Evolutionary conservation across 2,888 invertebrate species (phyloP).

Genomic region (Anoncus sp.): DNA sequence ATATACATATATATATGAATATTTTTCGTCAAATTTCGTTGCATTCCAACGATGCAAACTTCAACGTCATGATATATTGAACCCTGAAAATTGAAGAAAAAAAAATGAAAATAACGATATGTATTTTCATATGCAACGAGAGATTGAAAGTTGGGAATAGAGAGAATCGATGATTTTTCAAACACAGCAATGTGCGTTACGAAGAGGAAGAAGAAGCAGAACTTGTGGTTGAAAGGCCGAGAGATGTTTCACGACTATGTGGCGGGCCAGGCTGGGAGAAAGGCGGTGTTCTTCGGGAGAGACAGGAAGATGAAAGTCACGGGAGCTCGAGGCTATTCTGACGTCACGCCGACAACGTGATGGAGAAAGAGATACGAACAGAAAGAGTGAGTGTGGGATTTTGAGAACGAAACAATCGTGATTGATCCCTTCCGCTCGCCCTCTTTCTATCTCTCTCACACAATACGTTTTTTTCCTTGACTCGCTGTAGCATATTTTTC

Average conservation of each 20-base stretch:
- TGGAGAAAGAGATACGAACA: slow-evolving; percentile 7
- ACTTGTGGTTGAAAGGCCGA: background rate
- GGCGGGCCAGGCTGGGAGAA: slow-evolving; percentile 35
- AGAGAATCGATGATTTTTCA: slow-evolving; percentile 4
- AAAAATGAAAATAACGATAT: too few species aligned
- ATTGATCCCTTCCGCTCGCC: slow-evolving; percentile 15
- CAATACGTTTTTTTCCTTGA: background rate
- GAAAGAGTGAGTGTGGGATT: slow-evolving; percentile 23
- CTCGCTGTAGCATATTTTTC: background rate
- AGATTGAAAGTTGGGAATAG: background rate
- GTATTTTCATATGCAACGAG: background rate
- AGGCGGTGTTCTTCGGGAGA: slow-evolving; percentile 22
- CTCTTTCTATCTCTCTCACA: background rate
- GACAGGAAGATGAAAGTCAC: slow-evolving; percentile 54
- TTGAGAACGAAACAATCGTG: slow-evolving; percentile 33
- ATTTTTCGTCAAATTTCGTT: too few species aligned
- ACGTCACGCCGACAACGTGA: slow-evolving; percentile 31
- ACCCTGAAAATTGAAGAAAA: too few species aligned
- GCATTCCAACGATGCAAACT: too few species aligned
- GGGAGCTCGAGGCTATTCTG: slow-evolving; percentile 42
- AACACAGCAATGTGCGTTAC: background rate
- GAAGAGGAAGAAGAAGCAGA: too few species aligned
- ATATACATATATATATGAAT: too few species aligned
- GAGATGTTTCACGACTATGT: slow-evolving; percentile 7
- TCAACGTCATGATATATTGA: too few species aligned